Percentiles rank a stretch among this genome's conserved stretches.
phyloP scores from a whole-genome alignment of 2,113 vertebrate genomes.

The Hoplias malabaricus region DNA sequence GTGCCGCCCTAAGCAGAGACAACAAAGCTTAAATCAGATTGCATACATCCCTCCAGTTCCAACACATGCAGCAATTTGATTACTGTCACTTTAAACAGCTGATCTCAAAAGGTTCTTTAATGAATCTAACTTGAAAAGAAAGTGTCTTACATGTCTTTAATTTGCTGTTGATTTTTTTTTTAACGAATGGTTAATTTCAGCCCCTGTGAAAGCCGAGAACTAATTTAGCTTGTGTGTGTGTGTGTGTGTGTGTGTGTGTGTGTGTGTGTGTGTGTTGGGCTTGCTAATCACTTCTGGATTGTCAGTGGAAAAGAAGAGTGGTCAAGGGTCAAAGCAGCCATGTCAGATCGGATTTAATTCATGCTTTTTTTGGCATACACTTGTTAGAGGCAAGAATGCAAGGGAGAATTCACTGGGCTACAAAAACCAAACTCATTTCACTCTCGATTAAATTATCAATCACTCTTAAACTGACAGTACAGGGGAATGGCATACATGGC shows the following conservation, averaged over 20 bases:
- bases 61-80: background rate
- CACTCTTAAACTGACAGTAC: background rate
- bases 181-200: background rate
- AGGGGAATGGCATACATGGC: background rate
- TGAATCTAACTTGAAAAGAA: background rate
- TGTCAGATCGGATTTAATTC: background rate
- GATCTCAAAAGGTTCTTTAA: background rate
- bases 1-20: background rate
- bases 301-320: background rate
- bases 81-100: background rate
- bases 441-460: background rate
- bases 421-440: background rate
- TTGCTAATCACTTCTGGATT: background rate
- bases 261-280: background rate
- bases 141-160: background rate
- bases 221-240: background rate
- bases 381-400: background rate
- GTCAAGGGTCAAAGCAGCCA: background rate
- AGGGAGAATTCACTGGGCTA: background rate
- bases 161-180: conserved; percentile 20
- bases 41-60: background rate
- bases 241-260: background rate
- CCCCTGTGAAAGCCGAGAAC: background rate
- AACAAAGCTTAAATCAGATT: background rate
- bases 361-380: background rate